A percentile compares a stretch with the other conserved stretches of the same genome.
phyloP scores from a whole-genome alignment of 2,888 invertebrate genomes.

The Caenorhabditis sp. region DNA sequence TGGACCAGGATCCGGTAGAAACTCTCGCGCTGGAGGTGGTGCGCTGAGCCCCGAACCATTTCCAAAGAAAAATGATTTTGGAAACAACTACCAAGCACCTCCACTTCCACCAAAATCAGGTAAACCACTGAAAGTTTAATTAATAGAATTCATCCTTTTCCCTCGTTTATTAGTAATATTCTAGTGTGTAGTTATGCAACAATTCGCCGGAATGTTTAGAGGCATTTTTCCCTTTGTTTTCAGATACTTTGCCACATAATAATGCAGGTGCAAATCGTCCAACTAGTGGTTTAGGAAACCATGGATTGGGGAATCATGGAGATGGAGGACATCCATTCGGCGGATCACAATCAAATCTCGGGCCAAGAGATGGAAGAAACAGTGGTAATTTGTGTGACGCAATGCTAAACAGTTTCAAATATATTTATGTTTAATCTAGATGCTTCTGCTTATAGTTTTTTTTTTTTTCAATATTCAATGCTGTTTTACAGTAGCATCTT shows the following conservation, averaged over 20 bases:
- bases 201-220: conserved; percentile 15
- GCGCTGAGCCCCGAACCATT: conserved; percentile 40
- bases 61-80: conserved; percentile 17
- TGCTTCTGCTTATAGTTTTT: neutral
- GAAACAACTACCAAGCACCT: conserved; percentile 25
- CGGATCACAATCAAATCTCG: conserved; percentile 30
- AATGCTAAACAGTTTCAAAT: neutral
- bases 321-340: conserved; percentile 38
- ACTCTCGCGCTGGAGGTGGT: conserved; percentile 45
- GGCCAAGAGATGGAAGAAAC: conserved; percentile 45
- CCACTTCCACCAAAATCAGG: conserved; percentile 33
- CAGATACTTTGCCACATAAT: conserved; percentile 22
- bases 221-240: conserved; percentile 17
- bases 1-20: conserved; percentile 54
- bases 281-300: conserved; percentile 15
- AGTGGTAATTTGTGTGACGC: conserved; percentile 24
- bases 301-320: conserved; percentile 15
- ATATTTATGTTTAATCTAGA: neutral
- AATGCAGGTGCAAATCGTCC: conserved; percentile 12
- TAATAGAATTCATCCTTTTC: conserved; percentile 3
- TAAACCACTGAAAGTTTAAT: conserved; percentile 11
- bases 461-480: neutral
- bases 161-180: neutral
- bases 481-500: conserved; percentile 39
- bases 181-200: neutral